Conservation (phyloP, 1,140 invertebrate genomes). For the Drosophila tropicalis region DNA sequence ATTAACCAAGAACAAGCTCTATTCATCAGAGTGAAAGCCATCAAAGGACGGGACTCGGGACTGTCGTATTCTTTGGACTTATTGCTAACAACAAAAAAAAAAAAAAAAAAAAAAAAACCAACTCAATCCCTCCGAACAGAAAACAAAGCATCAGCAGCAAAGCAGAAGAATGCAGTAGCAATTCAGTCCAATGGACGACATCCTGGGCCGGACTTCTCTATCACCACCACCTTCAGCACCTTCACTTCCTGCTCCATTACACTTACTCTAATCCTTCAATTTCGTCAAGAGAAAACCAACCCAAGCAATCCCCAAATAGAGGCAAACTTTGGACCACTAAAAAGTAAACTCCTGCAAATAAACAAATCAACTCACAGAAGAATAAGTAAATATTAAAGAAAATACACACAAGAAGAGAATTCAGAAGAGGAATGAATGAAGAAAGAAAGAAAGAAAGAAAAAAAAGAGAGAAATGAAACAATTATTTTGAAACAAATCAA, state of each 20-base stretch:
- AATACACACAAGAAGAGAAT: conserved; percentile 32
- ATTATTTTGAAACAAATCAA: conserved; percentile 81
- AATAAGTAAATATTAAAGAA: conserved; percentile 29
- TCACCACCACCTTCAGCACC: conserved; percentile 15
- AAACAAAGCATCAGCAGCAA: conserved; percentile 24
- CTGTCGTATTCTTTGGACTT: conserved; percentile 3
- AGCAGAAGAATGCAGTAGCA: conserved; percentile 24
- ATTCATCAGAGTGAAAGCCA: conserved; percentile 83
- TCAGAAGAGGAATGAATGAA: conserved; percentile 42
- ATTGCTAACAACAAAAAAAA: conserved; percentile 19
- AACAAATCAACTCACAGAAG: conserved; percentile 55
- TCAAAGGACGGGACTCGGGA: conserved; percentile 26
- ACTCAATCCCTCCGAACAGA: conserved; percentile 76
- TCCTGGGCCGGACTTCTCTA: conserved; percentile 10
- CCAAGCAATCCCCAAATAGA: conserved; percentile 40
- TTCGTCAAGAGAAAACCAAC: neutral
- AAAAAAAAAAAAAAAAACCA: neutral
- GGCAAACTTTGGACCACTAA: conserved; percentile 80
- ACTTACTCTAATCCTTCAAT: neutral
- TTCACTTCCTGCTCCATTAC: conserved; percentile 21
- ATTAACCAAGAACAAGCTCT: conserved; percentile 93
- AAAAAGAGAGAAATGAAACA: conserved; percentile 56
- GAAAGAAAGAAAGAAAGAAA: conserved; percentile 43
- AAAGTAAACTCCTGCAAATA: conserved; percentile 48
- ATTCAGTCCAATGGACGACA: conserved; percentile 25